Base-by-base conservation (phyloP, 2,113 vertebrate genomes). In the Tachysurus fulvidraco region DNA sequence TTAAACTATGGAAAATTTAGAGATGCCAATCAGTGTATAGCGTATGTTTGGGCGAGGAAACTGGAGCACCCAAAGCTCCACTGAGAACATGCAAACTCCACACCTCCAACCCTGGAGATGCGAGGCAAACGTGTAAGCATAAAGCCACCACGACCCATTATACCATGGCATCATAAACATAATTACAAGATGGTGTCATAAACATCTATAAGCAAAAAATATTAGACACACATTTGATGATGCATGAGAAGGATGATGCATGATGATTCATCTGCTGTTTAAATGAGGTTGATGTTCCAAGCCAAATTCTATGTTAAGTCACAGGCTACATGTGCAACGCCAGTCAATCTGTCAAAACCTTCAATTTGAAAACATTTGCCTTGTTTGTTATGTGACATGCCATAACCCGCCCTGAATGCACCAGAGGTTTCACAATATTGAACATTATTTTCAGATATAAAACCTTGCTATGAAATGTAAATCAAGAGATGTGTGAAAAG, bases 221-320 rank as follows among this genome's bases (percentile, higher is more conserved):
- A 21, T 85, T 1, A 64, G 28, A 23, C 50, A 55, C 46, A 19
- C 14, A 41, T 36, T 36, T 36, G 36, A 36, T 36, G 36, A 36
- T 36, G 36, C 36, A 36, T 36, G 60, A 46, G 52, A 19, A 86
- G 57, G 12, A 14, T 81, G 59, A 81, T 81, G 59, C 41, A 44
- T 28, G 60, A 65, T 83, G 36, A 83, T 64, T 83, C 59, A 83
- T 23, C 41, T 83, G 44, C 44, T 52, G 62, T 52, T 83, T 65
- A 64, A 83, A 65, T 83, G 62, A 81, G 19, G 59, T n/a, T 81
- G 57, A 25, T 81, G 80, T 62, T 60, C 11, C 16, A 46, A 46
- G 59, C 59, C 36, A 36, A 36, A 36, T 36, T 36, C 36, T 36
- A 36, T 46, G 19, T 46, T 36, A 36, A 36, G 78, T 54, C 28